Conservation (phyloP, 37 sponge, comb jelly and placozoan species). For the Bolinopsis microptera region DNA sequence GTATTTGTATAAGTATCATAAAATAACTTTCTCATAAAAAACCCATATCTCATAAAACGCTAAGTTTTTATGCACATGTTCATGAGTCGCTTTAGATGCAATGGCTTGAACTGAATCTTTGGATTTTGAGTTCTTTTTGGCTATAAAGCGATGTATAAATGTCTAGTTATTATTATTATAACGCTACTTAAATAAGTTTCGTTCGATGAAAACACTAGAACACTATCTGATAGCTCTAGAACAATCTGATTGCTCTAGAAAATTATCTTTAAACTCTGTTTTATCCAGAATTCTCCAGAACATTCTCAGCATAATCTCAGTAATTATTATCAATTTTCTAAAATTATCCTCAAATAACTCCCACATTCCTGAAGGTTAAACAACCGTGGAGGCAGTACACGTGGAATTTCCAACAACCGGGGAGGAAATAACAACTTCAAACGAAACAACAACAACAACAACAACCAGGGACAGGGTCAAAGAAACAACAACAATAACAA, state of each 20-base stretch:
- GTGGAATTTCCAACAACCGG: constrained; percentile 13
- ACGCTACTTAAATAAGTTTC: neutral
- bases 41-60: no score
- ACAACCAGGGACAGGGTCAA: neutral
- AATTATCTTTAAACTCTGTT: no score
- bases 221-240: neutral
- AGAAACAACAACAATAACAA: constrained; percentile 18
- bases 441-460: neutral
- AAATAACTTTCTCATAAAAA: no score
- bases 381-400: constrained; percentile 16
- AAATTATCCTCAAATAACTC: neutral
- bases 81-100: no score
- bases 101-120: no score
- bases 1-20: no score
- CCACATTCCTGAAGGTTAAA: neutral
- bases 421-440: neutral
- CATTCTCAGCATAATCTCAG: neutral
- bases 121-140: no score
- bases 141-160: no score
- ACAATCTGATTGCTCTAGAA: no score
- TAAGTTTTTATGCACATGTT: no score
- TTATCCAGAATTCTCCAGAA: neutral
- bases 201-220: neutral
- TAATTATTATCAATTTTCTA: neutral
- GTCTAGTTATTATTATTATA: no score